Evolutionary conservation across 2,888 invertebrate species (phyloP).

Genomic region (Allygus modestus): DNA sequence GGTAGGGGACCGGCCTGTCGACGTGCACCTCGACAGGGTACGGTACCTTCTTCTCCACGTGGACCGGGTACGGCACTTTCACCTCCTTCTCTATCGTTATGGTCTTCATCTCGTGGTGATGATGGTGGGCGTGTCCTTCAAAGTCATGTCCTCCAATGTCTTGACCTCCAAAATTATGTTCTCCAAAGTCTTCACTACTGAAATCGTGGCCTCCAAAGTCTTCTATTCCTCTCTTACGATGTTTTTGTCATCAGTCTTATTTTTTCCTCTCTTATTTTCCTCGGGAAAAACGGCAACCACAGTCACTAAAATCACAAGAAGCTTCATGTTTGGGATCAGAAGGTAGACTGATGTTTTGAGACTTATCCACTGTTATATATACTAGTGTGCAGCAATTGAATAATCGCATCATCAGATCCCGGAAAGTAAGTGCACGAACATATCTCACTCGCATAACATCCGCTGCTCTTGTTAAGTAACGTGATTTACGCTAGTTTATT

Average conservation of each 20-base stretch:
- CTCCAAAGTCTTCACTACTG: conserved; percentile 27
- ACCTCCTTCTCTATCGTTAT: conserved; percentile 69
- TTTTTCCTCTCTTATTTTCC: too few species aligned
- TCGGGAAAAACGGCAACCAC: neutral
- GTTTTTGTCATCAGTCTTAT: conserved; percentile 17
- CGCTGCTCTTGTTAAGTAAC: too few species aligned
- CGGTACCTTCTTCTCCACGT: conserved; percentile 71
- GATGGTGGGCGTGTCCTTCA: conserved; percentile 53
- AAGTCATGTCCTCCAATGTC: conserved; percentile 3
- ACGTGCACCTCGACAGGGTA: conserved; percentile 70
- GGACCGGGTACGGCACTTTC: conserved; percentile 70
- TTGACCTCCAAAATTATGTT: conserved; percentile 31
- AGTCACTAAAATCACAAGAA: neutral
- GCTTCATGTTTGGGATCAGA: neutral
- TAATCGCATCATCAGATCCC: too few species aligned
- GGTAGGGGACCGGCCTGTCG: conserved; percentile 69
- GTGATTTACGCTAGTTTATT: too few species aligned
- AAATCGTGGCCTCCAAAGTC: conserved; percentile 47
- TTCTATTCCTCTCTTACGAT: conserved; percentile 59
- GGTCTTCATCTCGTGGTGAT: conserved; percentile 60
- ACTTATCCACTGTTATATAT: neutral
- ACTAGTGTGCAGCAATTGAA: too few species aligned
- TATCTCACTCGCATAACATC: too few species aligned
- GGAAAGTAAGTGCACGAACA: too few species aligned
- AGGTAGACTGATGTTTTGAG: neutral